Evolutionary conservation across 2,888 invertebrate species (phyloP).

Genomic region (Neoaliturus tenellus): DNA sequence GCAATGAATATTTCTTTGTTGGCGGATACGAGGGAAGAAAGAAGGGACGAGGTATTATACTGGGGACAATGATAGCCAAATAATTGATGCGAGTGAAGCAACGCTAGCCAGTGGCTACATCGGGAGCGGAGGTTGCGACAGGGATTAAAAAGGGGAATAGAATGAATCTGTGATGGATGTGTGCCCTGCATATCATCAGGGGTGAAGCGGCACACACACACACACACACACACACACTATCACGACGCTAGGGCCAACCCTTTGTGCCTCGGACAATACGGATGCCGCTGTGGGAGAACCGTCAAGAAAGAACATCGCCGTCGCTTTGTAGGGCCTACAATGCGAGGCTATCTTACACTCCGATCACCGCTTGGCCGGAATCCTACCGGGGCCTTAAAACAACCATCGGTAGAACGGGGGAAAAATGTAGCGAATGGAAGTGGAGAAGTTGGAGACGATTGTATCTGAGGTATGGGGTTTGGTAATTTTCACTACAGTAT

Average conservation of each 20-base stretch:
- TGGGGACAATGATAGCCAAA: background rate
- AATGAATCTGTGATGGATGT: slow-evolving; percentile 48
- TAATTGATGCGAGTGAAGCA: slow-evolving; percentile 42
- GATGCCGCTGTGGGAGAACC: background rate
- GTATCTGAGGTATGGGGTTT: no score
- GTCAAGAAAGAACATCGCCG: slow-evolving; percentile 15
- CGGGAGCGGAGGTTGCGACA: slow-evolving; percentile 11
- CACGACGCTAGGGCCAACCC: slow-evolving; percentile 5
- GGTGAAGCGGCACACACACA: background rate
- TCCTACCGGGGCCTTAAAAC: no score
- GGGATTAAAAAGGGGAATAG: slow-evolving; percentile 25
- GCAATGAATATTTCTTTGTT: background rate
- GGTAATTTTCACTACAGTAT: no score
- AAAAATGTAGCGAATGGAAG: no score
- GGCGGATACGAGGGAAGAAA: background rate
- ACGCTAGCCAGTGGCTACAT: background rate
- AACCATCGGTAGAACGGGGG: no score
- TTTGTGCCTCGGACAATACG: background rate
- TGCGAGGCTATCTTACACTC: background rate
- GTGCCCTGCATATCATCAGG: slow-evolving; percentile 23
- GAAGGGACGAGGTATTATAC: background rate
- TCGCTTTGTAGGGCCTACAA: background rate
- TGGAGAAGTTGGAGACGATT: no score
- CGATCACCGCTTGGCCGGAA: background rate
- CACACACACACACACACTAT: background rate